phyloP scores from a whole-genome alignment of 1,140 invertebrate species.

The Eupristina koningsbergeri region DNA sequence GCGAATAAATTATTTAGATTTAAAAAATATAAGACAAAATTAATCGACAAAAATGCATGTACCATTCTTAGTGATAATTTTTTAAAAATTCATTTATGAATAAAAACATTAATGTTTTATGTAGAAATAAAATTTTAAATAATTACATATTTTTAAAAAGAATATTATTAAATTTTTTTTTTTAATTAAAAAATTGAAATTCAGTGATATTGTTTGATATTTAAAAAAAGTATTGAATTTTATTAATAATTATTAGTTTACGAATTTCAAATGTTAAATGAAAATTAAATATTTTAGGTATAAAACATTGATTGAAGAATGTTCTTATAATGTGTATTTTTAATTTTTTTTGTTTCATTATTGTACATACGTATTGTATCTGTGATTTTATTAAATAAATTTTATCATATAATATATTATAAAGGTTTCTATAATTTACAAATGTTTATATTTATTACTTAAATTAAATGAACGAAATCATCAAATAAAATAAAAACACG shows the following conservation, averaged over 20 bases:
- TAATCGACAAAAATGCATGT: slow-evolving; percentile 39
- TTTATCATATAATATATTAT: slow-evolving; percentile 66
- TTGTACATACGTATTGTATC: slow-evolving; percentile 61
- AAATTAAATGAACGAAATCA: too few species aligned
- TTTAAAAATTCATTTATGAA: slow-evolving; percentile 23
- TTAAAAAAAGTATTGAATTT: neutral
- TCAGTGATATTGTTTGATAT: slow-evolving; percentile 9
- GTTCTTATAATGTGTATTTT: slow-evolving; percentile 8
- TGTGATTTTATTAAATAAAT: slow-evolving; percentile 72
- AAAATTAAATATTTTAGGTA: slow-evolving; percentile 3
- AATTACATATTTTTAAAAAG: slow-evolving; percentile 16
- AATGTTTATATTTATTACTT: too few species aligned
- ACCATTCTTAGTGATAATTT: slow-evolving; percentile 35
- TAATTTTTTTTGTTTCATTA: slow-evolving; percentile 46
- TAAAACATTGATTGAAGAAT: neutral
- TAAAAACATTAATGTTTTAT: slow-evolving; percentile 21
- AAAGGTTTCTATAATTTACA: too few species aligned
- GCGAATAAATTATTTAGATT: neutral
- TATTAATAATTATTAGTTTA: neutral
- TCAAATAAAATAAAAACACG: too few species aligned
- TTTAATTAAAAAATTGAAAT: slow-evolving; percentile 43
- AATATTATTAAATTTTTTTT: slow-evolving; percentile 10
- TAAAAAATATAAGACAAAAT: slow-evolving; percentile 4
- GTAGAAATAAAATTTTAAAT: slow-evolving; percentile 1
- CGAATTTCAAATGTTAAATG: neutral